phyloP scores from a whole-genome alignment of 2,888 invertebrate species.

The Pharmacophagus antenor region DNA sequence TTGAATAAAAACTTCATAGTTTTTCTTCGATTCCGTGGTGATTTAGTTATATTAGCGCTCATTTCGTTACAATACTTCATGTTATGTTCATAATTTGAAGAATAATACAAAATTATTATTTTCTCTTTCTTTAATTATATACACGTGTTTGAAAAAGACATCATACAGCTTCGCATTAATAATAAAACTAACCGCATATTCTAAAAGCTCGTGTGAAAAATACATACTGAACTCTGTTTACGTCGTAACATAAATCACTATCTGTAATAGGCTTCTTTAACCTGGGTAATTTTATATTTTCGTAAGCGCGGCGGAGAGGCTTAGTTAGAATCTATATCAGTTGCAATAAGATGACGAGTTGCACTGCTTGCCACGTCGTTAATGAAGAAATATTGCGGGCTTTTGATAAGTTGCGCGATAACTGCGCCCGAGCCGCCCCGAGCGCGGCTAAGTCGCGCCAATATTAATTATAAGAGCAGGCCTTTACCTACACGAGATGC shows the following conservation, averaged over 20 bases:
- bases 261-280: conserved; percentile 21
- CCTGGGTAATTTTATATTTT: conserved; percentile 26
- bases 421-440: conserved; percentile 50
- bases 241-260: conserved; percentile 21
- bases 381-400: conserved; percentile 77
- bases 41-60: neutral
- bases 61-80: neutral
- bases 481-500: conserved; percentile 31
- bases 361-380: conserved; percentile 60
- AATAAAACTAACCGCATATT: neutral
- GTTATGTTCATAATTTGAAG: no score
- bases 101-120: no score
- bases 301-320: conserved; percentile 20
- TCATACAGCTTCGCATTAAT: neutral
- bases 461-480: conserved; percentile 59
- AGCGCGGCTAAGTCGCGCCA: conserved; percentile 47
- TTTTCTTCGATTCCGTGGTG: neutral
- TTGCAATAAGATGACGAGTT: conserved; percentile 44
- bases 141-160: neutral
- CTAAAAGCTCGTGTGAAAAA: conserved; percentile 35
- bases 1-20: neutral
- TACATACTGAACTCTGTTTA: conserved; percentile 14
- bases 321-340: conserved; percentile 26
- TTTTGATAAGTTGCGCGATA: conserved; percentile 69
- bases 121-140: neutral